These are phyloP conservation scores for Temnopleurus reevesii DNA, from an alignment of 53 echinoderm and acorn worm genomes.

Conservation along the genomic window DNA sequence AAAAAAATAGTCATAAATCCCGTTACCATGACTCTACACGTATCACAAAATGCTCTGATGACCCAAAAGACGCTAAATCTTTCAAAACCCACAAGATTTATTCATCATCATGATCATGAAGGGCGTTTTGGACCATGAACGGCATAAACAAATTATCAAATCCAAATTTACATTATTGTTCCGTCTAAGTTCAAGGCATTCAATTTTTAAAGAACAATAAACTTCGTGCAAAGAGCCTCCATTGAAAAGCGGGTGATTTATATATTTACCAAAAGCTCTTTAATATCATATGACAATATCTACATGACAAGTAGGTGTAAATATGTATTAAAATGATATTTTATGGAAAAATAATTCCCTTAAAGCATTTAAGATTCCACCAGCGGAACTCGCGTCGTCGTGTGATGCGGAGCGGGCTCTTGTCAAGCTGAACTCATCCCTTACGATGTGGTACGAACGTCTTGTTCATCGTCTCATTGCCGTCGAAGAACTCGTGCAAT, in stretches of 20 bases:
- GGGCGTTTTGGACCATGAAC: not conserved
- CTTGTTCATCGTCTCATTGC: conserved; percentile 30
- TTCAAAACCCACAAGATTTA: conserved; percentile 25
- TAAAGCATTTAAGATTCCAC: conserved; percentile 50
- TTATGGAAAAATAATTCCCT: conserved; percentile 6
- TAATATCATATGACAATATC: too few species aligned
- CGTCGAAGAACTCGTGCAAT: conserved; percentile 26
- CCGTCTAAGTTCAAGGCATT: not conserved
- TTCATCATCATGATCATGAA: conserved; percentile 17
- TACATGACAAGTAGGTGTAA: not conserved
- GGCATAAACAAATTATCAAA: not conserved
- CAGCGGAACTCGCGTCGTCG: conserved; percentile 27
- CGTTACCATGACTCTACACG: too few species aligned
- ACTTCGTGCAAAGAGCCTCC: too few species aligned
- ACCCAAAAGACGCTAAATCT: not conserved
- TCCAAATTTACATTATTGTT: not conserved
- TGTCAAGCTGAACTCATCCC: conserved; percentile 47
- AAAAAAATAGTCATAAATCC: not conserved
- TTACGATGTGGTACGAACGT: conserved; percentile 30
- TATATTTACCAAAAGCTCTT: too few species aligned
- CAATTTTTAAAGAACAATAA: too few species aligned
- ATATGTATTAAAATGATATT: not conserved
- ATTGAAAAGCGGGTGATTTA: too few species aligned
- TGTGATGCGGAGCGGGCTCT: conserved; percentile 61
- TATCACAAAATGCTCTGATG: not conserved